Percentiles rank a stretch among this genome's conserved stretches.
Evolutionary conservation across 2,888 invertebrate species (phyloP).

Genomic region (Ischnura elegans): DNA sequence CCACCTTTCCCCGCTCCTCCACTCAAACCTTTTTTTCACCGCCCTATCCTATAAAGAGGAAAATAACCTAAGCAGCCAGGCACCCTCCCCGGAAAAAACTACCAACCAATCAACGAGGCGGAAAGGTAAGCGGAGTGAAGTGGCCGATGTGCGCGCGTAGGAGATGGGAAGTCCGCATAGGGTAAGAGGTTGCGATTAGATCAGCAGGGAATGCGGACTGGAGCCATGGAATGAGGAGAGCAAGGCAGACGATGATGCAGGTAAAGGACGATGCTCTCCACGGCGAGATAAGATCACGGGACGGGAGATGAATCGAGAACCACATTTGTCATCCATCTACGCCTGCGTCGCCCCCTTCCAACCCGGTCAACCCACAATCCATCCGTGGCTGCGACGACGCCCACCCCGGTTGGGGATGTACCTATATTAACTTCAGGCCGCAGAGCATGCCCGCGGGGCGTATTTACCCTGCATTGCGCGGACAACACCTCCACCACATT

Average conservation of each 20-base stretch:
- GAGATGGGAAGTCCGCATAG: neutral
- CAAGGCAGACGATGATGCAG: neutral
- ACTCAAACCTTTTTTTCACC: too few species aligned
- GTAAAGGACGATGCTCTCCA: neutral
- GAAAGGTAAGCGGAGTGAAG: neutral
- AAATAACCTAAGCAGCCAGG: too few species aligned
- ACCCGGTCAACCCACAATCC: neutral
- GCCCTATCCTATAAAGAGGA: too few species aligned
- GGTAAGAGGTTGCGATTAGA: neutral
- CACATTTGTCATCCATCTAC: conserved; percentile 35
- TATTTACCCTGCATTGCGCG: neutral
- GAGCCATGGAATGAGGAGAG: neutral
- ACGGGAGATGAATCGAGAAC: conserved; percentile 12
- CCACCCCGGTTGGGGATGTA: neutral
- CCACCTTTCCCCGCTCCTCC: too few species aligned
- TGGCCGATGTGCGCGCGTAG: too few species aligned
- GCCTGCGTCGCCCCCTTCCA: neutral
- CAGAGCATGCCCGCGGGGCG: conserved; percentile 14
- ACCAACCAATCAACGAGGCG: neutral
- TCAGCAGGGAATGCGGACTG: neutral
- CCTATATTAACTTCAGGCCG: neutral
- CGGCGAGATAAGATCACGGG: neutral
- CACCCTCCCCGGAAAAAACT: too few species aligned
- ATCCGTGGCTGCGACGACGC: neutral
- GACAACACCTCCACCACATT: neutral